A percentile compares a stretch with the other conserved stretches of the same genome.
Conservation (phyloP, 2,113 vertebrate genomes). For the Lophius piscatorius region DNA sequence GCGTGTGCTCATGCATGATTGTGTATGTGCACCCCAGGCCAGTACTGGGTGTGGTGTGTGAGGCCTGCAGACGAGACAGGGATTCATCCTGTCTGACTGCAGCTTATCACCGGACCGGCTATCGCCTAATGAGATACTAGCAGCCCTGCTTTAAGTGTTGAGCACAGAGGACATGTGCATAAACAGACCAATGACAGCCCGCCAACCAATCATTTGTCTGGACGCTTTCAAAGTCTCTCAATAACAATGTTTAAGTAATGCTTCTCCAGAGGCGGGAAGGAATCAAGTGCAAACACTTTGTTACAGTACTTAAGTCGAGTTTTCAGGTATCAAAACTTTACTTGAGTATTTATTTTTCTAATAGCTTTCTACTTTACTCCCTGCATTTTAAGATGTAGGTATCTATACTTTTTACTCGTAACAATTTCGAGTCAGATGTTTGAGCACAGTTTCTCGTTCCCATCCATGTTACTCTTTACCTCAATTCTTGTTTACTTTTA, state of each 20-base stretch:
- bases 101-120: constrained; percentile 68
- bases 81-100: constrained; percentile 68
- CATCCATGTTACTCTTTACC: too few species aligned
- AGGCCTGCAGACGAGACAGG: constrained; percentile 61
- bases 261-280: too few species aligned
- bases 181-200: constrained; percentile 1
- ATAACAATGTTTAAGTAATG: constrained; percentile 26
- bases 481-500: too few species aligned
- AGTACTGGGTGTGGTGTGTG: constrained; percentile 42
- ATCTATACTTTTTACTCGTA: too few species aligned
- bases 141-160: constrained; percentile 38
- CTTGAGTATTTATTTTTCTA: too few species aligned
- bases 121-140: constrained; percentile 63
- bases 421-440: too few species aligned
- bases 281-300: too few species aligned
- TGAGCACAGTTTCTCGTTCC: too few species aligned
- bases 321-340: too few species aligned
- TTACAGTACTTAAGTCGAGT: neutral
- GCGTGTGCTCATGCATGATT: neutral
- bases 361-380: too few species aligned
- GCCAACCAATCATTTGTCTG: constrained; percentile 43
- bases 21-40: neutral
- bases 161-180: constrained; percentile 19
- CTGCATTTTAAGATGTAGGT: too few species aligned
- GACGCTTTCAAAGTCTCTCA: constrained; percentile 27